Base-by-base conservation (phyloP, 1,140 invertebrate genomes). In the Phymorhynchus buccinoides region DNA sequence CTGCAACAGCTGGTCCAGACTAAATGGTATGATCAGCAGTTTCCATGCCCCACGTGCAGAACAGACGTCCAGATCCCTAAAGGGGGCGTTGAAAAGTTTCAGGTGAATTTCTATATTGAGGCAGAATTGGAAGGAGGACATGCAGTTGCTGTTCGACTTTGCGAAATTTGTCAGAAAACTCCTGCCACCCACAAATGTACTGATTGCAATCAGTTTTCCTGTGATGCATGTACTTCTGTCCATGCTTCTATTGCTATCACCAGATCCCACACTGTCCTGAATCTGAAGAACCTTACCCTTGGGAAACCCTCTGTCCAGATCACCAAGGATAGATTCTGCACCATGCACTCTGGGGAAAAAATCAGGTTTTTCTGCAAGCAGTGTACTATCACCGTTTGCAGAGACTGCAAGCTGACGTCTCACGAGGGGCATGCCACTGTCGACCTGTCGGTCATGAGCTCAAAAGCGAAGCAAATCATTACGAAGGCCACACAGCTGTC, bases 71-170 rank as follows among this genome's bases (percentile, higher is more conserved):
- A 68, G 0, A 32, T 86, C 30, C 85, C 85, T 9, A 14, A 71
- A 48, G 73, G 73, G 16, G 85, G 85, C 35, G 73, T 78, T 22
- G 62, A 39, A 1, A 82, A 68, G 22, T 86, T 86, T 32, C 85
- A 83, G 56, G 81, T 75, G 18, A 86, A 86, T 37, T 86, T 86
- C 71, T 86, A 85, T 44, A 81, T 85, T 32, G 79, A 81, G 42
- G 68, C 84, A 32, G 80, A 82, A 22, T 52, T 68, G 1, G 79
- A 82, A 32, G 41, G 22, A 80, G 39, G 39, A 1, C 12, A 12
- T 7, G 12, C 18, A 18, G 30, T 9, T 1, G n/a, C n/a, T n/a
- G n/a, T n/a, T n/a, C n/a, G n/a, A n/a, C n/a, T n/a, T n/a, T 85
- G 84, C 22, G 84, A 71, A 12, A 52, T 81, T 3, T 81, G 84